phyloP scores from a whole-genome alignment of 1,140 invertebrate genomes.

The Mycetomoellerius zeteki region DNA sequence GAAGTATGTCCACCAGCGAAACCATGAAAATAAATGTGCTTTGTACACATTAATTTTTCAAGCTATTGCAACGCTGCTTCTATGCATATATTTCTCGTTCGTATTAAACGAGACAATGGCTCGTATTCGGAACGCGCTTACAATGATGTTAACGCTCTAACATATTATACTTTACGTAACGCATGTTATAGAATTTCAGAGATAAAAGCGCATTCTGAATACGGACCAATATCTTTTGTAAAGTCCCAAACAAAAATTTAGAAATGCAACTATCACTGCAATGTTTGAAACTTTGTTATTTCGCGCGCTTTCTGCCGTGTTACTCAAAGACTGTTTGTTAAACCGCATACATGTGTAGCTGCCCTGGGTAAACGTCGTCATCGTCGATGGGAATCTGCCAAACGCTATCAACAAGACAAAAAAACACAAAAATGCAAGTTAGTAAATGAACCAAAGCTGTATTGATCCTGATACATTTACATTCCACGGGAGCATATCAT shows the following conservation, averaged over 20 bases:
- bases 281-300: slow-evolving; percentile 69
- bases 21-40: slow-evolving; percentile 52
- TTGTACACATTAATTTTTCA: slow-evolving; percentile 67
- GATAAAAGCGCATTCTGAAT: too few relatives aligned
- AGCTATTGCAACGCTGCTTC: slow-evolving; percentile 72
- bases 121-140: too few relatives aligned
- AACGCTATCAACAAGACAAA: slow-evolving; percentile 91
- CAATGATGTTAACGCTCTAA: too few relatives aligned
- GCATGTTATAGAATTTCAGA: too few relatives aligned
- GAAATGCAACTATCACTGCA: slow-evolving; percentile 36
- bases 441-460: slow-evolving; percentile 76
- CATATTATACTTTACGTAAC: too few relatives aligned
- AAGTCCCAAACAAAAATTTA: slow-evolving; percentile 69
- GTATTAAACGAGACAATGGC: slow-evolving; percentile 56
- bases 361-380: slow-evolving; percentile 93
- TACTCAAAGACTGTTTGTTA: slow-evolving; percentile 83
- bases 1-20: slow-evolving; percentile 68
- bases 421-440: slow-evolving; percentile 84
- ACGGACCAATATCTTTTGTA: slow-evolving; percentile 61
- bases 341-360: slow-evolving; percentile 95
- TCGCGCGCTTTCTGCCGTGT: slow-evolving; percentile 81
- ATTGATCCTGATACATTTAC: slow-evolving; percentile 76
- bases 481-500: slow-evolving; percentile 72
- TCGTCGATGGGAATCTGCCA: slow-evolving; percentile 94
- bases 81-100: slow-evolving; percentile 68